Conservation (phyloP, 2,113 vertebrate species). For the Dolichallabes microphthalmus region DNA sequence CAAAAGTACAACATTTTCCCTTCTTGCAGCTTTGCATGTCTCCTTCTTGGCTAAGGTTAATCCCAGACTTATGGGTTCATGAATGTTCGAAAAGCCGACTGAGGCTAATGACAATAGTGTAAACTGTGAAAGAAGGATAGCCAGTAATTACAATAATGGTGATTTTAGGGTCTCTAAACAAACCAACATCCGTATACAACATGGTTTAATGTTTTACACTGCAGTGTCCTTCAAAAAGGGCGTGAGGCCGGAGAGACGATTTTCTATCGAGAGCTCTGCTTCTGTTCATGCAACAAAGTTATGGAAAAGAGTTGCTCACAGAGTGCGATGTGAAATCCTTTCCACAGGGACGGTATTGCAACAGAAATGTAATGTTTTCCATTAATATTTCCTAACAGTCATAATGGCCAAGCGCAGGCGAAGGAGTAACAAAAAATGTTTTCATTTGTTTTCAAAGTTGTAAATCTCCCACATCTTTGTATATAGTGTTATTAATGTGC, state of each 20-base stretch:
- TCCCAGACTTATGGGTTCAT: not conserved
- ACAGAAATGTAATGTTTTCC: constrained; percentile 62
- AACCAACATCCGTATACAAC: not conserved
- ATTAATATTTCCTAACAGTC: constrained; percentile 65
- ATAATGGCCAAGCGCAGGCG: constrained; percentile 30
- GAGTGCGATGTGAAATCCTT: constrained; percentile 63
- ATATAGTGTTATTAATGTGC: not conserved
- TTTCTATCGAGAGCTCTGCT: constrained; percentile 27
- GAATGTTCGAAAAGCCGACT: not conserved
- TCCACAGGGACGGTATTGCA: constrained; percentile 67
- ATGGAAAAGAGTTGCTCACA: constrained; percentile 26
- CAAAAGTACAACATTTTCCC: not conserved
- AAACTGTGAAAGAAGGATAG: not conserved
- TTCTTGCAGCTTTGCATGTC: not conserved
- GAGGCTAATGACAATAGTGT: not conserved
- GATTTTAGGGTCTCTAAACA: not conserved
- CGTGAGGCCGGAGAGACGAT: not conserved
- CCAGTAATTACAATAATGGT: not conserved
- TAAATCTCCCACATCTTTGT: not conserved
- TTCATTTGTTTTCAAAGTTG: not conserved
- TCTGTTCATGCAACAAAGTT: constrained; percentile 43
- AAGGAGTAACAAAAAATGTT: constrained; percentile 1
- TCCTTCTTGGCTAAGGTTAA: not conserved
- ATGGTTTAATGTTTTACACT: not conserved
- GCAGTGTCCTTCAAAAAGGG: constrained; percentile 3